Evolutionary conservation across 30 jellyfish, hydroid and myxozoan species (phyloP), one percentile per base, ranked within the genome.

Genomic region (Haliclystus octoradiatus): DNA sequence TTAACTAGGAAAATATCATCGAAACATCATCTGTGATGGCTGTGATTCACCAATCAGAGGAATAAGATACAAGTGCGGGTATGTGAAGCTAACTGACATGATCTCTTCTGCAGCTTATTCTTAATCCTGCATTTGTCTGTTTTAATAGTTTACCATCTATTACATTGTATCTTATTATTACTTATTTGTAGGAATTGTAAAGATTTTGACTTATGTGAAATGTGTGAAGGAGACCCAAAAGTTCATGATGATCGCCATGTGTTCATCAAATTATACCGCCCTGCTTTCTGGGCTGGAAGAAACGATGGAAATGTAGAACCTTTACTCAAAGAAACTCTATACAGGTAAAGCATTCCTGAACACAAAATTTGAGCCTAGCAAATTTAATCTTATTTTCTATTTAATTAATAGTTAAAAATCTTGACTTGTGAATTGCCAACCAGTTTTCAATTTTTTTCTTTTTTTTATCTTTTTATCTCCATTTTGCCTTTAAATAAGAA

Each of bases 11-110:
- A 29, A 78, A 30, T 74, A 65, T 63, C 96, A 86, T 52, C 69
- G 22, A 26, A 71, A 80, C 62, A 86, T 86, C 30, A 79, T 83
- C 2, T 86, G 96, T 71, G 96, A 86, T 72, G 88, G 90, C 13
- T 86, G 96, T 69, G 86, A 78, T 3, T 32, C 49, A 28, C 68
- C 49, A 1, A 79, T 86, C 9, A 26, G 28, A 47, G 96, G 96
- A 60, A 92, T 93, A 50, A 66, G 96, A 70, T 86, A 86, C 69
- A 86, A 86, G 70, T 86, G 96, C 71, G 96, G 96, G 96, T 85
- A 66, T 2, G 96, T 75, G n/a, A 5, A 46, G 19, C 9, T 26
- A 53, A 5, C n/a, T n/a, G n/a, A n/a, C n/a, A n/a, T n/a, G n/a
- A n/a, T n/a, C n/a, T n/a, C n/a, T n/a, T n/a, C n/a, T n/a, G n/a